Percentiles rank a stretch among this genome's conserved stretches.
phyloP scores from a whole-genome alignment of 2,888 invertebrate genomes.

The Panzeria rudis region DNA sequence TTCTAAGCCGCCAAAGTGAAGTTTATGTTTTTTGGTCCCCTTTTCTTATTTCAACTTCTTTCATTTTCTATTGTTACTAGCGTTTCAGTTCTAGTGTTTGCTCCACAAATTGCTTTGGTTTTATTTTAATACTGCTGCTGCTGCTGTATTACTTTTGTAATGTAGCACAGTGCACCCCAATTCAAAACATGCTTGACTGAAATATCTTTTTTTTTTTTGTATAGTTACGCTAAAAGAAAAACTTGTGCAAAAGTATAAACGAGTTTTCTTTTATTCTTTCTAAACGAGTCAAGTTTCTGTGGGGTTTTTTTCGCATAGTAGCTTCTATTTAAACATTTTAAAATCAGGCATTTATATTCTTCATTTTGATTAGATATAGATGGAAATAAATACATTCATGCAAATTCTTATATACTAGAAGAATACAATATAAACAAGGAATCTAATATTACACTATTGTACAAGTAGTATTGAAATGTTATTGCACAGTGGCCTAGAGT shows the following conservation, averaged over 20 bases:
- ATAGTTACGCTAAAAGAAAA: constrained; percentile 34
- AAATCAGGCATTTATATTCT: constrained; percentile 64
- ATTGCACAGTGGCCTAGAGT: constrained; percentile 36
- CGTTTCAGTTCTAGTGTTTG: not conserved
- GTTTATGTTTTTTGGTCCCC: not conserved
- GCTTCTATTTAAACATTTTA: constrained; percentile 29
- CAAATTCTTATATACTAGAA: not conserved
- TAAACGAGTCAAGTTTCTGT: constrained; percentile 30
- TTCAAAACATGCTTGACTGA: constrained; percentile 38
- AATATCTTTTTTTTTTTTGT: constrained; percentile 26
- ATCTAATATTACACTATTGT: constrained; percentile 53
- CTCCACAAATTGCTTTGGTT: constrained; percentile 19
- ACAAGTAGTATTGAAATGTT: constrained; percentile 44
- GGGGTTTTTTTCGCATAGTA: not conserved
- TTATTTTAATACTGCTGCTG: constrained; percentile 24
- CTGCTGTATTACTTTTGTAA: constrained; percentile 21
- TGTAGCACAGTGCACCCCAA: constrained; percentile 34
- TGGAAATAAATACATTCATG: not conserved
- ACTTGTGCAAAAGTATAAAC: constrained; percentile 26
- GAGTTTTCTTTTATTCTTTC: constrained; percentile 38
- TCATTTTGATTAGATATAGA: constrained; percentile 42
- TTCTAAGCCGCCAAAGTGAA: not conserved
- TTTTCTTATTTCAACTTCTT: constrained; percentile 2
- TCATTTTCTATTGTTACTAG: constrained; percentile 5
- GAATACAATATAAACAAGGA: constrained; percentile 35